Conservation (phyloP, 30 jellyfish, hydroid and myxozoan genomes). For the Sanderia malayensis region DNA sequence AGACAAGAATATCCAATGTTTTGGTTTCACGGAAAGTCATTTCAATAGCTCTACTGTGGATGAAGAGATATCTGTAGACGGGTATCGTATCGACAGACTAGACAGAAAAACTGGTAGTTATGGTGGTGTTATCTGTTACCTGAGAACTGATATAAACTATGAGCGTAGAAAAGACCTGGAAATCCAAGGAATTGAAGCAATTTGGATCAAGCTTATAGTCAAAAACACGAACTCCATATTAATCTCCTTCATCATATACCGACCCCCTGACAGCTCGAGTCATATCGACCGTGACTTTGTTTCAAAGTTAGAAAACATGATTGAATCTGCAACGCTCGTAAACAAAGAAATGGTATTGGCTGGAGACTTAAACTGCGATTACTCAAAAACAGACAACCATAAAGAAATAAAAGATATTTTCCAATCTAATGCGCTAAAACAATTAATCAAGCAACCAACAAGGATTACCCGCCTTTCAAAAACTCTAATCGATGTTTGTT, state of each 20-base stretch:
- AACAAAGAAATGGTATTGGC: conserved; percentile 50
- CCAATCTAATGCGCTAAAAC: conserved; percentile 11
- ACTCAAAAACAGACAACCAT: conserved; percentile 16
- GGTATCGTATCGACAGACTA: too few relatives aligned
- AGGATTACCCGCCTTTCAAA: conserved; percentile 26
- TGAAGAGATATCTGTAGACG: too few relatives aligned
- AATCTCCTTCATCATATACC: conserved; percentile 23
- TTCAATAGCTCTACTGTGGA: conserved; percentile 8
- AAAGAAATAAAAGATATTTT: conserved; percentile 12
- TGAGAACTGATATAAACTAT: too few relatives aligned
- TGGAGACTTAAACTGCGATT: conserved; percentile 55
- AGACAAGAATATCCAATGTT: too few relatives aligned
- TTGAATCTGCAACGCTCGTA: conserved; percentile 24
- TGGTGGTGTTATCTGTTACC: too few relatives aligned
- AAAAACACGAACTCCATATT: not conserved
- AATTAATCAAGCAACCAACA: conserved; percentile 28
- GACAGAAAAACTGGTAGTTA: too few relatives aligned
- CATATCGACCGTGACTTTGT: conserved; percentile 19
- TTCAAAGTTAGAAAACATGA: conserved; percentile 36
- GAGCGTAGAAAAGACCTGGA: too few relatives aligned
- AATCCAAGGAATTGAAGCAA: too few relatives aligned
- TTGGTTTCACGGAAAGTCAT: too few relatives aligned
- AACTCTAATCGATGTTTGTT: conserved; percentile 25
- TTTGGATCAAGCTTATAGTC: too few relatives aligned
- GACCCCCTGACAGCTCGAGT: conserved; percentile 45